Percentiles rank a stretch among this genome's conserved stretches.
phyloP scores from a whole-genome alignment of 2,888 invertebrate species.

The Andrena chrysosceles region DNA sequence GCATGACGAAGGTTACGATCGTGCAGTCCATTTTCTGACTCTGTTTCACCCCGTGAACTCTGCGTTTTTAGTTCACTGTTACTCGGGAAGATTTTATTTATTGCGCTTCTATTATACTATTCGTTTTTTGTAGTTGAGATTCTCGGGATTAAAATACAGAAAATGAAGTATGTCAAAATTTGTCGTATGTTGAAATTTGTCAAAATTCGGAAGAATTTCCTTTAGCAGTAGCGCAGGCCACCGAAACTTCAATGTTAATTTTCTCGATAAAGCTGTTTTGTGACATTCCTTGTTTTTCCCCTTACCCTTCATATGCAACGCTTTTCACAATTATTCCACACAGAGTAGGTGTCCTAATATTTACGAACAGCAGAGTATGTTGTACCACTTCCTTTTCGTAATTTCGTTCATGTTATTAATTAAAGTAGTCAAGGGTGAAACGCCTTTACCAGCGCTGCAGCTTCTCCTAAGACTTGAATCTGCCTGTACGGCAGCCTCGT shows the following conservation, averaged over 20 bases:
- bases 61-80: background rate
- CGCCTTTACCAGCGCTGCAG: slow-evolving; percentile 42
- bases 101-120: background rate
- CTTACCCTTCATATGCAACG: no score
- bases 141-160: background rate
- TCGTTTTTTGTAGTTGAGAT: background rate
- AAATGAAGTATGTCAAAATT: no score
- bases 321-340: no score
- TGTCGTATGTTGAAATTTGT: no score
- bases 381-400: no score
- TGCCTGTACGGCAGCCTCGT: slow-evolving; percentile 42
- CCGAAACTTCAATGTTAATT: background rate
- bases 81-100: background rate
- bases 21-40: slow-evolving; percentile 18
- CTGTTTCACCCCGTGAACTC: background rate
- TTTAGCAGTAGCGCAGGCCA: no score
- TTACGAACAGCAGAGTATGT: no score
- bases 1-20: slow-evolving; percentile 54
- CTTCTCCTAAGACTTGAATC: slow-evolving; percentile 59
- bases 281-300: no score
- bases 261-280: no score
- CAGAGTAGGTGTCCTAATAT: no score
- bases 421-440: slow-evolving; percentile 35
- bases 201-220: no score
- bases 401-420: slow-evolving; percentile 1